Evolutionary conservation across 2,888 invertebrate species (phyloP).

Genomic region (Lordiphosa andalusiaca): DNA sequence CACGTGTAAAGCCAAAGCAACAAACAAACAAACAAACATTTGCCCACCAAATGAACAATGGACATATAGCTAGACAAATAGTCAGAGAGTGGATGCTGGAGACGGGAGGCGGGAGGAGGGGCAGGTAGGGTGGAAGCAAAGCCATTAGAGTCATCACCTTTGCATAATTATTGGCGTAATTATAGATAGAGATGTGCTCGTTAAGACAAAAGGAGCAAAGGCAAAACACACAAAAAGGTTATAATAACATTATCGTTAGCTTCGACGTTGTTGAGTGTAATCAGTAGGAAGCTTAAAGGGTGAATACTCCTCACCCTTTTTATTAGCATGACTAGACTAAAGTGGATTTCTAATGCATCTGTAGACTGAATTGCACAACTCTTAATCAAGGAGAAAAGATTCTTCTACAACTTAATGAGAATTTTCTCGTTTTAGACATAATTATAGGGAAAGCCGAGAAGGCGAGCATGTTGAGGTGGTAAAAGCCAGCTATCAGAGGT

Average conservation of each 20-base stretch:
- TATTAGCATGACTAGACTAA: constrained; percentile 29
- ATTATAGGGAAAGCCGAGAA: too few relatives aligned
- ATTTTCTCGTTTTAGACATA: constrained; percentile 5
- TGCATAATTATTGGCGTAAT: constrained; percentile 49
- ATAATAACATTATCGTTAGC: constrained; percentile 51
- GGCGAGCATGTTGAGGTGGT: too few relatives aligned
- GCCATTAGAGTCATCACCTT: constrained; percentile 43
- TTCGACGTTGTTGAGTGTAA: constrained; percentile 32
- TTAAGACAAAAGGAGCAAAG: constrained; percentile 16
- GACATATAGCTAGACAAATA: constrained; percentile 37
- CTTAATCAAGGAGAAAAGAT: too few relatives aligned
- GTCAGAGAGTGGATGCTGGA: constrained; percentile 4
- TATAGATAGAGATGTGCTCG: constrained; percentile 23
- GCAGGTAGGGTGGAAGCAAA: constrained; percentile 9
- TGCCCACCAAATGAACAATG: constrained; percentile 37
- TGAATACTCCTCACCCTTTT: constrained; percentile 1
- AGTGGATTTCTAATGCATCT: constrained; percentile 28
- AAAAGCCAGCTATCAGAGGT: too few relatives aligned
- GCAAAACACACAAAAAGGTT: constrained; percentile 25
- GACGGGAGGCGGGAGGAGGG: background rate
- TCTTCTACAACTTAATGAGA: background rate
- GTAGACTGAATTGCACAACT: constrained; percentile 8
- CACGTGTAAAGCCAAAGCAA: constrained; percentile 68
- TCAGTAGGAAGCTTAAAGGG: constrained; percentile 40
- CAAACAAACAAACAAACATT: constrained; percentile 50